Conservation (phyloP, 1,140 invertebrate genomes). For the Eulimnadia texana region DNA sequence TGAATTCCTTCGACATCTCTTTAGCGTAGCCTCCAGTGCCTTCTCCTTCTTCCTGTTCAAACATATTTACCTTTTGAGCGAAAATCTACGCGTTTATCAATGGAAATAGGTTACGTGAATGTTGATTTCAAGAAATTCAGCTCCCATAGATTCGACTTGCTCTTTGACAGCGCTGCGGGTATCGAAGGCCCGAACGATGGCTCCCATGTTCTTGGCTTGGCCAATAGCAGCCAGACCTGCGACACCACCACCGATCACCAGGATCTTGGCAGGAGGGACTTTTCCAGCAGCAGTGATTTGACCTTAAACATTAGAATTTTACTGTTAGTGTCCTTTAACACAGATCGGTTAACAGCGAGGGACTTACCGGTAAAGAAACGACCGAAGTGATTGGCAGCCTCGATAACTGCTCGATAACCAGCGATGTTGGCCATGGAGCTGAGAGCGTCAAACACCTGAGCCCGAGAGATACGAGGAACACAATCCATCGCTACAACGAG, state of each 20-base stretch:
- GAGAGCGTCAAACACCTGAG: slow-evolving; percentile 77
- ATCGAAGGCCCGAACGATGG: slow-evolving; percentile 74
- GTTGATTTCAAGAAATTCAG: slow-evolving; percentile 64
- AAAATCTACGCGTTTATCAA: no score
- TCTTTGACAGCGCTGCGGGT: slow-evolving; percentile 72
- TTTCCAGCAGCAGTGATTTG: slow-evolving; percentile 76
- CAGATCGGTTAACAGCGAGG: not conserved
- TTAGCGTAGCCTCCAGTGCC: slow-evolving; percentile 74
- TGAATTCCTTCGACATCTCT: slow-evolving; percentile 78
- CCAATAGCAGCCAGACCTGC: slow-evolving; percentile 72
- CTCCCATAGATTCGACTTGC: slow-evolving; percentile 79
- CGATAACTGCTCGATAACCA: slow-evolving; percentile 76
- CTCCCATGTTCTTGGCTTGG: slow-evolving; percentile 76
- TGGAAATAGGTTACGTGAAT: slow-evolving; percentile 39
- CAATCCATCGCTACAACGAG: slow-evolving; percentile 56
- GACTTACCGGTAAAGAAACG: slow-evolving; percentile 63
- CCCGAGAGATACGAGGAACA: slow-evolving; percentile 63
- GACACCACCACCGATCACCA: slow-evolving; percentile 78
- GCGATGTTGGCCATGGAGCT: slow-evolving; percentile 88
- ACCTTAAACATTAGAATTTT: slow-evolving; percentile 32
- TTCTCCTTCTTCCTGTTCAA: slow-evolving; percentile 59
- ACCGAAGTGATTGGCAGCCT: slow-evolving; percentile 77
- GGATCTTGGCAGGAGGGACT: slow-evolving; percentile 67
- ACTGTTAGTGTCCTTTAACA: not conserved
- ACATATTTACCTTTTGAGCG: no score